Conservation (phyloP, 1,140 invertebrate genomes). For the Hydropsyche tenuis region DNA sequence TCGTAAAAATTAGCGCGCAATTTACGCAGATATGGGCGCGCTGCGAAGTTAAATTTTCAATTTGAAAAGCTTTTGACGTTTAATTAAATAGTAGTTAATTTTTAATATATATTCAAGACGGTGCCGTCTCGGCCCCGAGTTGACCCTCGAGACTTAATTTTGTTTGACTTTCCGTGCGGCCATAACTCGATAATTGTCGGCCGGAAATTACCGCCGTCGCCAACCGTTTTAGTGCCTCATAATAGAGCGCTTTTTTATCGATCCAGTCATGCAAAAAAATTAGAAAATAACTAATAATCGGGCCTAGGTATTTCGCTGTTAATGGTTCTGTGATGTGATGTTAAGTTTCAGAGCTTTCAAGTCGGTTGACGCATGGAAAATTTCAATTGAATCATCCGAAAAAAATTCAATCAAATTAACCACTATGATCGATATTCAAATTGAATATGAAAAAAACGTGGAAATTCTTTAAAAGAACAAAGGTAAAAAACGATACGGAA, state of each 20-base stretch:
- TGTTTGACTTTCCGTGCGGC: slow-evolving; percentile 27
- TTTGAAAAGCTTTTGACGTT: not conserved
- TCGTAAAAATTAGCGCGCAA: too few relatives aligned
- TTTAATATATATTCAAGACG: slow-evolving; percentile 17
- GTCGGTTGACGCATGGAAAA: too few relatives aligned
- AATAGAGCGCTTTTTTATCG: slow-evolving; percentile 21
- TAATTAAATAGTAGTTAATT: slow-evolving; percentile 4
- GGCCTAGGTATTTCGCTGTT: too few relatives aligned
- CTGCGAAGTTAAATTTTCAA: slow-evolving; percentile 3
- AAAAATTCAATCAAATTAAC: too few relatives aligned
- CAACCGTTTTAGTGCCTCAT: slow-evolving; percentile 14
- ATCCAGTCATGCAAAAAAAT: slow-evolving; percentile 10
- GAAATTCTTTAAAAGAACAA: too few relatives aligned
- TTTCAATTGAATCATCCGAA: too few relatives aligned
- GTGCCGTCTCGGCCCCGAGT: not conserved
- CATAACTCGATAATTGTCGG: slow-evolving; percentile 27
- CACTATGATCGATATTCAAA: too few relatives aligned
- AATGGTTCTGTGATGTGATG: too few relatives aligned
- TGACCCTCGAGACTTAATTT: slow-evolving; percentile 20
- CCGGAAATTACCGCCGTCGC: slow-evolving; percentile 23
- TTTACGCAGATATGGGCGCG: too few relatives aligned
- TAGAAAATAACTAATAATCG: not conserved
- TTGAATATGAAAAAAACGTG: too few relatives aligned
- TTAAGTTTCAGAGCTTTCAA: too few relatives aligned
- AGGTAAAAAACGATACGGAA: too few relatives aligned